phyloP scores from a whole-genome alignment of 2,113 vertebrate genomes.

The Hiodon tergisus region DNA sequence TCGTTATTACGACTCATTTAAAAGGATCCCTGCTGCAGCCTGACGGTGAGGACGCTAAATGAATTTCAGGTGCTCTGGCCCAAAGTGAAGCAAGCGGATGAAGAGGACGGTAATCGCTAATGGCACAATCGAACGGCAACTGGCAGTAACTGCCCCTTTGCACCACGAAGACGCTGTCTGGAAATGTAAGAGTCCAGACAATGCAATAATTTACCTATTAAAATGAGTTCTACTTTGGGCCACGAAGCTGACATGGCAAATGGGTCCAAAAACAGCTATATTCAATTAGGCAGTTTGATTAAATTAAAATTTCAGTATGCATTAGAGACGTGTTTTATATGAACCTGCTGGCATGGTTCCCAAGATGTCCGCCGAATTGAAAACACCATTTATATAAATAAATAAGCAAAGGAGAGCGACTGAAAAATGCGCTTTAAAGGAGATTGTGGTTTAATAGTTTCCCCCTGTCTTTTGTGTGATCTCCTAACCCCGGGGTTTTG shows the following conservation, averaged over 20 bases:
- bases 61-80: conserved; percentile 59
- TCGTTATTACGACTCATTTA: conserved; percentile 62
- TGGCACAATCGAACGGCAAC: not conserved
- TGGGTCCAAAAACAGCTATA: not conserved
- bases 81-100: conserved; percentile 42
- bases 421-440: not conserved
- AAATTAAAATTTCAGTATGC: not conserved
- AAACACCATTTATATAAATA: not conserved
- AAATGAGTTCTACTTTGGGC: conserved; percentile 10
- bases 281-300: conserved; percentile 6
- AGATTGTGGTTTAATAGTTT: not conserved
- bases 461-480: not conserved
- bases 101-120: not conserved
- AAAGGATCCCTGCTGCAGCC: conserved; percentile 54
- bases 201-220: conserved; percentile 13
- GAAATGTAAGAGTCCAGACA: conserved; percentile 6
- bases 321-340: not conserved
- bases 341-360: not conserved
- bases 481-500: not conserved
- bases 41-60: conserved; percentile 55
- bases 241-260: not conserved
- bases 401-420: not conserved
- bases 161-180: conserved; percentile 3
- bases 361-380: not conserved
- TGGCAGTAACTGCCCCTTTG: too few species aligned